phyloP scores from a whole-genome alignment of 2,113 vertebrate species.

The Otis tarda region DNA sequence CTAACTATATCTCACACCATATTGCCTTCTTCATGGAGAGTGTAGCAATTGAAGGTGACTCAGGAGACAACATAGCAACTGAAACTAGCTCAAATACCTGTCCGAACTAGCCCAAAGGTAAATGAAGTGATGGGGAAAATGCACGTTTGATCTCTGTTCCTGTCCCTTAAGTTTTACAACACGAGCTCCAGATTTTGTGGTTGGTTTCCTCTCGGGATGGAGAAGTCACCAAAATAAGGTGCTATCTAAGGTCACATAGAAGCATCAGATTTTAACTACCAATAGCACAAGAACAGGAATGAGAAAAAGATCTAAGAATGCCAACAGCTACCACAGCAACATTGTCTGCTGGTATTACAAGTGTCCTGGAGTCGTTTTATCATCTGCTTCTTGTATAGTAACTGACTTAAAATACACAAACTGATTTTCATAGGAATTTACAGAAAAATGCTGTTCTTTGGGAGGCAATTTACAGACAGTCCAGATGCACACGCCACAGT shows the following conservation, averaged over 20 bases:
- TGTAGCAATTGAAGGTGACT: neutral
- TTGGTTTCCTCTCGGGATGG: neutral
- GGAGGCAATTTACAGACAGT: neutral
- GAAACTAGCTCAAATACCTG: neutral
- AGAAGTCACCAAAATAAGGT: neutral
- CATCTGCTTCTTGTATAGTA: neutral
- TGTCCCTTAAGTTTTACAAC: neutral
- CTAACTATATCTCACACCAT: neutral
- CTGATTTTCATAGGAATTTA: neutral
- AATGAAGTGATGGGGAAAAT: neutral
- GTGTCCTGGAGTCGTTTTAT: neutral
- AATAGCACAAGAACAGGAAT: neutral
- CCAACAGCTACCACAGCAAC: neutral
- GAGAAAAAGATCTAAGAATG: neutral
- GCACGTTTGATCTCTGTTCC: neutral
- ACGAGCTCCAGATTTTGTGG: neutral
- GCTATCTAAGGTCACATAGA: neutral
- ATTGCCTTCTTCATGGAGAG: neutral
- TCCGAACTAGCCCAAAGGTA: neutral
- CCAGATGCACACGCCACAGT: neutral
- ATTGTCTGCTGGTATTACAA: neutral
- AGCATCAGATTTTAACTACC: neutral
- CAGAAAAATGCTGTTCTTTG: neutral
- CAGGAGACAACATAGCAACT: neutral
- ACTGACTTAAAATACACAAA: neutral